phyloP scores from a whole-genome alignment of 2,888 invertebrate genomes.

The Dasysyrphus tricinctus region DNA sequence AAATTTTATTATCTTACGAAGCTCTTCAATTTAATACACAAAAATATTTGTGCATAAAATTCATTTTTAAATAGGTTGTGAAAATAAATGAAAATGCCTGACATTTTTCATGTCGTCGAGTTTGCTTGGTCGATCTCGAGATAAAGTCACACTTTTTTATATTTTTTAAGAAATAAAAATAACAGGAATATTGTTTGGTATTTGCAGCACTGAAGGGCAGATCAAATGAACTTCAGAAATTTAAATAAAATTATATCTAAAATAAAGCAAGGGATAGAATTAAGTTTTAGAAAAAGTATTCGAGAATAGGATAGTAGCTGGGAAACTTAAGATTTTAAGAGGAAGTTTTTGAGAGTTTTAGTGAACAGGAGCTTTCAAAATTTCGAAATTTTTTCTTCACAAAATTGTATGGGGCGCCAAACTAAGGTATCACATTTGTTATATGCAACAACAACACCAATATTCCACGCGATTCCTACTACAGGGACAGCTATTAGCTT shows the following conservation, averaged over 20 bases:
- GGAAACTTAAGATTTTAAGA: no score
- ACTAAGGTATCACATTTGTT: no score
- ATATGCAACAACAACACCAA: no score
- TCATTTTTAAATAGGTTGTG: constrained; percentile 36
- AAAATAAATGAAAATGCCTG: constrained; percentile 26
- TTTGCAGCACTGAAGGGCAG: not conserved
- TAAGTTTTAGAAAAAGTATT: no score
- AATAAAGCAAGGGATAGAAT: not conserved
- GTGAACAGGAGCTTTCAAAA: no score
- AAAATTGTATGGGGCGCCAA: no score
- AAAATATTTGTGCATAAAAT: constrained; percentile 27
- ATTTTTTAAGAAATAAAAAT: not conserved
- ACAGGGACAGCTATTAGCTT: no score
- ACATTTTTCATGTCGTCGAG: not conserved
- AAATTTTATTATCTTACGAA: constrained; percentile 28
- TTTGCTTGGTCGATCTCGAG: not conserved
- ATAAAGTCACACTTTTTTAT: not conserved
- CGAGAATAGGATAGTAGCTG: no score
- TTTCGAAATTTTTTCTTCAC: no score
- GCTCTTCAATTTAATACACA: constrained; percentile 30
- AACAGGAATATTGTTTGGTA: not conserved
- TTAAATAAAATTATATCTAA: not conserved
- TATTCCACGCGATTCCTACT: no score
- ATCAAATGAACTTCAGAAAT: not conserved
- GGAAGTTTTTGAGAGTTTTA: no score